Conservation (phyloP, 2,888 invertebrate genomes). For the Esperia sulphurella region DNA sequence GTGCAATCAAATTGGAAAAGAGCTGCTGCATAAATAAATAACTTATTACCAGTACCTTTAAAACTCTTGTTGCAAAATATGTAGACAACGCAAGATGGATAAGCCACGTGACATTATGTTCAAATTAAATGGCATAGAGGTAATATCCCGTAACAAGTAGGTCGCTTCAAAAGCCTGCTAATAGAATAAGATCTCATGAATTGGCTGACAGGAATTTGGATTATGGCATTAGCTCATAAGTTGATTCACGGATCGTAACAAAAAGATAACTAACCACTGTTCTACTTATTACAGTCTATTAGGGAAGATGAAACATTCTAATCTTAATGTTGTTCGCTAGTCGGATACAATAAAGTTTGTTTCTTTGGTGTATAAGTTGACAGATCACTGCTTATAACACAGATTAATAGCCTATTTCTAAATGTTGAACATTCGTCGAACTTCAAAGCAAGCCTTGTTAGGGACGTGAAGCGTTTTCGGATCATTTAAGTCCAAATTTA, state of each 20-base stretch:
- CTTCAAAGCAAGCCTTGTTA: constrained; percentile 25
- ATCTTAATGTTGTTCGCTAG: neutral
- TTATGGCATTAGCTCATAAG: constrained; percentile 24
- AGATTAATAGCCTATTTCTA: neutral
- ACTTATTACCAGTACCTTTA: no score
- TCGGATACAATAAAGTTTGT: neutral
- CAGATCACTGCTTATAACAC: neutral
- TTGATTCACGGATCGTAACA: constrained; percentile 21
- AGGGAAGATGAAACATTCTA: constrained; percentile 4
- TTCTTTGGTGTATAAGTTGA: neutral
- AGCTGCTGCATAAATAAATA: no score
- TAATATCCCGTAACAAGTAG: constrained; percentile 19
- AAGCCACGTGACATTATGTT: no score
- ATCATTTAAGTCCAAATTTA: constrained; percentile 7
- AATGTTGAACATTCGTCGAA: constrained; percentile 27
- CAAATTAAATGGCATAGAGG: constrained; percentile 24
- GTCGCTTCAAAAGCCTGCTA: constrained; percentile 23
- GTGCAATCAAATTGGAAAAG: no score
- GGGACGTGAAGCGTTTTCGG: constrained; percentile 8
- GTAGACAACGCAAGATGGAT: no score
- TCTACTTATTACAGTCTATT: constrained; percentile 27
- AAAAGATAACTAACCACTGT: constrained; percentile 18
- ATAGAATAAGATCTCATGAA: neutral
- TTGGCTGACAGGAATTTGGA: constrained; percentile 16
- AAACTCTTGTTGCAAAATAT: no score